Evolutionary conservation across 2,888 invertebrate genomes (phyloP).

Genomic region (Aphrophora alni): DNA sequence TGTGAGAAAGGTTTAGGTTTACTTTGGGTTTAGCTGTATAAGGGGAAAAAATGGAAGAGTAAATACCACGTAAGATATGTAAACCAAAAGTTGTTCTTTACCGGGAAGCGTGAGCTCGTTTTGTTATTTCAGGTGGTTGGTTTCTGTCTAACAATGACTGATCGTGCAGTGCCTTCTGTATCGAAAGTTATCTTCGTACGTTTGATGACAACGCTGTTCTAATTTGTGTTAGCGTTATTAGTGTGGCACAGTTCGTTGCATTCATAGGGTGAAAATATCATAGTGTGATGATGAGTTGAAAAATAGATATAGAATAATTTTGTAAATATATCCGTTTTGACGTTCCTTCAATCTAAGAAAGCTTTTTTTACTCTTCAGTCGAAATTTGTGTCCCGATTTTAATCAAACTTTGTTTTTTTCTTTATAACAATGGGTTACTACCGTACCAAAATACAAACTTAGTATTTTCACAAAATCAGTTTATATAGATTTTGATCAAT

Average conservation of each 20-base stretch:
- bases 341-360: too few species aligned
- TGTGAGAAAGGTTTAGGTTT: neutral
- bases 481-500: too few species aligned
- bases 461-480: too few species aligned
- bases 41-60: neutral
- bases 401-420: too few species aligned
- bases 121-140: constrained; percentile 6
- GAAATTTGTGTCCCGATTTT: too few species aligned
- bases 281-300: too few species aligned
- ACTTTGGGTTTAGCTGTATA: constrained; percentile 9
- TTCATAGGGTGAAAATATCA: too few species aligned
- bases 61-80: neutral
- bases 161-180: neutral
- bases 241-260: neutral
- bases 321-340: too few species aligned
- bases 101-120: neutral
- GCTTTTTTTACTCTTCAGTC: too few species aligned
- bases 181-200: neutral
- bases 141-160: neutral
- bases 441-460: too few species aligned
- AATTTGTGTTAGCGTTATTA: neutral
- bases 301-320: too few species aligned
- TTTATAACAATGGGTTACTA: too few species aligned
- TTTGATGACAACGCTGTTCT: neutral
- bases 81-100: neutral